Percentiles rank a stretch among this genome's conserved stretches.
Evolutionary conservation across 2,888 invertebrate genomes (phyloP).

Genomic region (Parascotia fuliginaria): DNA sequence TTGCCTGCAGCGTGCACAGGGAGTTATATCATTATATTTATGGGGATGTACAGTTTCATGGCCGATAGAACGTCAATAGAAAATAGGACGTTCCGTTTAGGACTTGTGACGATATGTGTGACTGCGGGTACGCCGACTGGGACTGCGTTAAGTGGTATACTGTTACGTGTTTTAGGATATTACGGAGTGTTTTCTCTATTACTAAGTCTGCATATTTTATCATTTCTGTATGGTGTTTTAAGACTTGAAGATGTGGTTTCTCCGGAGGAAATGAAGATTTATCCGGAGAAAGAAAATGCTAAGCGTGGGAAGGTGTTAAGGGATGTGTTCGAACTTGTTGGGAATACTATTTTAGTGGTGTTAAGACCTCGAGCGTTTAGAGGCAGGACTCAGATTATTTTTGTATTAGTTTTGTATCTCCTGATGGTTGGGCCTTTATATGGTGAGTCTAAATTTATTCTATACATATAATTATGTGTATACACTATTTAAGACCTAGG

Average conservation of each 20-base stretch:
- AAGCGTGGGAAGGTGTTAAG: slow-evolving; percentile 49
- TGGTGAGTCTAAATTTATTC: slow-evolving; percentile 61
- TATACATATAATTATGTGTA: neutral
- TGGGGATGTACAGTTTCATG: slow-evolving; percentile 87
- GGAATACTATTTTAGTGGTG: slow-evolving; percentile 73
- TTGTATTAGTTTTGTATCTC: slow-evolving; percentile 71
- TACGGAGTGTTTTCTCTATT: slow-evolving; percentile 78
- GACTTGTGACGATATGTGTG: slow-evolving; percentile 85
- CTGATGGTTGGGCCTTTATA: slow-evolving; percentile 81
- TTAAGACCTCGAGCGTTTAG: slow-evolving; percentile 62
- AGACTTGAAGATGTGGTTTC: slow-evolving; percentile 70
- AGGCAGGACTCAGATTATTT: slow-evolving; percentile 70
- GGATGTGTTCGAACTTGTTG: slow-evolving; percentile 69
- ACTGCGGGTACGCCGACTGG: slow-evolving; percentile 82
- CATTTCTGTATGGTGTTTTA: slow-evolving; percentile 71
- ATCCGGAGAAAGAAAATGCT: slow-evolving; percentile 23
- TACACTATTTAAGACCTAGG: neutral
- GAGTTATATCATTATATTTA: slow-evolving; percentile 85
- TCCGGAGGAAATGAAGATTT: slow-evolving; percentile 34
- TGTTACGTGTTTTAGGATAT: slow-evolving; percentile 73
- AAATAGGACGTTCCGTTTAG: slow-evolving; percentile 87
- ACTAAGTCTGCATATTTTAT: slow-evolving; percentile 61
- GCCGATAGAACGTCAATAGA: slow-evolving; percentile 85
- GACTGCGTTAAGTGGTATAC: slow-evolving; percentile 81
- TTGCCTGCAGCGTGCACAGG: slow-evolving; percentile 87